A percentile compares a stretch with the other conserved stretches of the same genome.
phyloP scores from a whole-genome alignment of 2,797 vertebrate species.

The Philypnodon macrostomus region DNA sequence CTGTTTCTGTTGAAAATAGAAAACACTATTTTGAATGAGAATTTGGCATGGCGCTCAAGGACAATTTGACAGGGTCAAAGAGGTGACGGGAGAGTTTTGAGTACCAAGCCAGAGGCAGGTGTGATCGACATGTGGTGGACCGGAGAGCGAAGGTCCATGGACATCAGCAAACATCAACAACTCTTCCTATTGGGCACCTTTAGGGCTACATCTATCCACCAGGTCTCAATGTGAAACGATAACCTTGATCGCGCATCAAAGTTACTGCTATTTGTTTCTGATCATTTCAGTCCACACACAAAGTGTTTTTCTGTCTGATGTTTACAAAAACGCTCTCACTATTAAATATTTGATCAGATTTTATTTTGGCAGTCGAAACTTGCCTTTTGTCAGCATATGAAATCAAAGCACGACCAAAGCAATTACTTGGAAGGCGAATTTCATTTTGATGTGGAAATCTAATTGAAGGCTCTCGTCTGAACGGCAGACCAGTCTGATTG shows the following conservation, averaged over 20 bases:
- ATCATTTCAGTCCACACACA: slow-evolving; percentile 15
- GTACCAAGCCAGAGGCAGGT: slow-evolving; percentile 19
- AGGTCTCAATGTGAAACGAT: slow-evolving; percentile 26
- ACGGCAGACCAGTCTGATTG: slow-evolving; percentile 38
- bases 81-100: slow-evolving; percentile 21
- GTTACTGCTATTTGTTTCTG: slow-evolving; percentile 24
- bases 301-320: slow-evolving; percentile 11
- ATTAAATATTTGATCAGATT: slow-evolving; percentile 15
- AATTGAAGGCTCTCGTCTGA: slow-evolving; percentile 53
- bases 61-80: slow-evolving; percentile 24
- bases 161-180: slow-evolving; percentile 18
- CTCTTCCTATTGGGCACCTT: slow-evolving; percentile 25
- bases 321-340: slow-evolving; percentile 4
- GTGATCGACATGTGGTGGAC: slow-evolving; percentile 23
- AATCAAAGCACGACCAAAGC: slow-evolving; percentile 44
- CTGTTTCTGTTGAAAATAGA: slow-evolving; percentile 30
- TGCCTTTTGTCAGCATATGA: slow-evolving; percentile 33
- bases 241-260: slow-evolving; percentile 20
- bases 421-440: slow-evolving; percentile 42
- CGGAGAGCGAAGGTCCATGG: slow-evolving; percentile 31
- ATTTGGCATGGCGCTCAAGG: slow-evolving; percentile 24
- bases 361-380: slow-evolving; percentile 26
- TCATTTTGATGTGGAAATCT: slow-evolving; percentile 55
- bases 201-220: slow-evolving; percentile 12
- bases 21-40: slow-evolving; percentile 18